Percentiles rank a stretch among this genome's conserved stretches.
Evolutionary conservation across 2,113 vertebrate genomes (phyloP).

Genomic region (Pygoscelis antarcticus): DNA sequence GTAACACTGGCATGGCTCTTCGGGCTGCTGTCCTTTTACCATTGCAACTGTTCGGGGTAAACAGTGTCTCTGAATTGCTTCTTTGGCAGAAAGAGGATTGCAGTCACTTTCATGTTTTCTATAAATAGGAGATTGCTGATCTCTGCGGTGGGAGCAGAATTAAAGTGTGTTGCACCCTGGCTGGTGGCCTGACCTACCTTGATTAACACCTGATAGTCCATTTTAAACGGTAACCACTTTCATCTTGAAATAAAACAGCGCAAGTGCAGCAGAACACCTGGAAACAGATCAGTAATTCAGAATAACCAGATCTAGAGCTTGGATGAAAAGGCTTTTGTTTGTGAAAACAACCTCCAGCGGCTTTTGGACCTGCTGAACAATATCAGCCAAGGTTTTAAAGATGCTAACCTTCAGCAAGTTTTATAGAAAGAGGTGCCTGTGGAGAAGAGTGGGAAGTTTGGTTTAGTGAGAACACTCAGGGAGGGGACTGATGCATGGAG

Average conservation of each 20-base stretch:
- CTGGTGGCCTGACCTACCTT: background rate
- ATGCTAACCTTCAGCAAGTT: background rate
- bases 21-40: slow-evolving; percentile 21
- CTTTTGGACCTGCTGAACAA: background rate
- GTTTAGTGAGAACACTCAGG: rapidly evolving
- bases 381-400: background rate
- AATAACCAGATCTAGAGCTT: background rate
- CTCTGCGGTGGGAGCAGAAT: background rate
- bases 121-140: slow-evolving; percentile 56
- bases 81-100: slow-evolving; percentile 33
- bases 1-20: background rate
- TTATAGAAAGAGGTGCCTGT: background rate
- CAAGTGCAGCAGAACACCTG: background rate
- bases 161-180: background rate
- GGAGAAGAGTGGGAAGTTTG: background rate
- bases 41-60: slow-evolving; percentile 10
- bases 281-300: background rate
- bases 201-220: background rate
- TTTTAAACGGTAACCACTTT: background rate
- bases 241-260: background rate
- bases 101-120: slow-evolving; percentile 9
- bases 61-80: background rate
- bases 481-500: background rate
- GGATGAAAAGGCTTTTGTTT: background rate
- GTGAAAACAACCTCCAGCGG: background rate